Base-by-base conservation (phyloP, 2,113 vertebrate genomes). In the Oncorhynchus kisutch region DNA sequence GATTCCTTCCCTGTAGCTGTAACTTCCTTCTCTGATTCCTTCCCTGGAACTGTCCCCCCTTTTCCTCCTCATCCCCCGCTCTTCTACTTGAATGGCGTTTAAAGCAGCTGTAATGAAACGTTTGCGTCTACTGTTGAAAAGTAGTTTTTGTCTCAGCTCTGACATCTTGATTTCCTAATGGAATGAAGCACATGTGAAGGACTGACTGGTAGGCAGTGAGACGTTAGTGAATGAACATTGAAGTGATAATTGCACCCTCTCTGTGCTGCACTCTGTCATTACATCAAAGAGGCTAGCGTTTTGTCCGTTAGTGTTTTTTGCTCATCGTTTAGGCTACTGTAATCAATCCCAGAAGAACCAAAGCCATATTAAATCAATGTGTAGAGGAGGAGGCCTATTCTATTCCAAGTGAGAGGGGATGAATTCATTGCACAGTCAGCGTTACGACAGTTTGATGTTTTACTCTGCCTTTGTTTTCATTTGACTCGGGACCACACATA, bases 181-280 rank as follows among this genome's bases (percentile, higher is more conserved):
- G 72, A 88, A 80, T 86, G 81, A 78, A 81, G 80, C 76, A 74
- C 81, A 81, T 81, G 84, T 45, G 39, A 85, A 75, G 78, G 79
- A 84, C 73, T 78, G 54, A 54, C 51, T 54, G 51, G 16, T 14
- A 18, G 51, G 51, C 51, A 79, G 83, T 57, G 71, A 18, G 66
- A 8, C 34, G 24, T 70, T 45, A 45, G 45, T 88, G 79, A 89
- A 85, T 14, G 70, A 71, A 22, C 60, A 18, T 74, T 87, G 74
- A 85, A 86, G 83, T 80, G 31, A 75, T 70, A 84, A 89, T 88
- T 80, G 73, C 70, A 64, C 73, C 64, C 68, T 7, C 74, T 86
- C 49, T 31, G 67, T 67, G 79, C 78, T 71, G 34, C 73, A 45
- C 67, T 45, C 39, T 45, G 39, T 45, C 39, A 45, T 85, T 66